Conservation (phyloP, 2,888 invertebrate species). For the Andrena chrysosceles region DNA sequence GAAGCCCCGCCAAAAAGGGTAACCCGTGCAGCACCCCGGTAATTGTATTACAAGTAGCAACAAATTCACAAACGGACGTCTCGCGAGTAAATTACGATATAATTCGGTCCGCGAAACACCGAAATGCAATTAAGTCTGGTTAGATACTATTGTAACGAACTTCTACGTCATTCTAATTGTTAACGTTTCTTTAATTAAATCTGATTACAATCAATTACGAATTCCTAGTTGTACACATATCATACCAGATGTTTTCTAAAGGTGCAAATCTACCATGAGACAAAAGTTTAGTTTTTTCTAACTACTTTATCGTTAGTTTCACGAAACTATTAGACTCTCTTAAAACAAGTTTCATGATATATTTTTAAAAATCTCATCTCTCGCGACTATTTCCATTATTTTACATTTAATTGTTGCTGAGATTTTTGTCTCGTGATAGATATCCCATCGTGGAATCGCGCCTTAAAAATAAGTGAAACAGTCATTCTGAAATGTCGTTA, state of each 20-base stretch:
- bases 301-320: too few species aligned
- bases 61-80: neutral
- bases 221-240: neutral
- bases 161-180: neutral
- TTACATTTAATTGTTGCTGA: too few species aligned
- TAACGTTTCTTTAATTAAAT: slow-evolving; percentile 4
- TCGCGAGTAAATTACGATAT: slow-evolving; percentile 1
- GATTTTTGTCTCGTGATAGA: too few species aligned
- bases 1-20: neutral
- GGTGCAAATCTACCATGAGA: too few species aligned
- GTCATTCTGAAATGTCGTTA: too few species aligned
- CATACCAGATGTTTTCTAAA: neutral
- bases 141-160: neutral
- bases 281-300: too few species aligned
- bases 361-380: too few species aligned
- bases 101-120: slow-evolving; percentile 1
- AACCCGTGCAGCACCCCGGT: neutral
- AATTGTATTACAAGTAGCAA: slow-evolving; percentile 9
- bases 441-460: too few species aligned
- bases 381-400: too few species aligned
- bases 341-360: too few species aligned
- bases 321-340: too few species aligned
- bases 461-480: too few species aligned
- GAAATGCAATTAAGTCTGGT: slow-evolving; percentile 9
- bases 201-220: neutral